Conservation (phyloP, 2,888 invertebrate species). For the Gastrophysa polygoni region DNA sequence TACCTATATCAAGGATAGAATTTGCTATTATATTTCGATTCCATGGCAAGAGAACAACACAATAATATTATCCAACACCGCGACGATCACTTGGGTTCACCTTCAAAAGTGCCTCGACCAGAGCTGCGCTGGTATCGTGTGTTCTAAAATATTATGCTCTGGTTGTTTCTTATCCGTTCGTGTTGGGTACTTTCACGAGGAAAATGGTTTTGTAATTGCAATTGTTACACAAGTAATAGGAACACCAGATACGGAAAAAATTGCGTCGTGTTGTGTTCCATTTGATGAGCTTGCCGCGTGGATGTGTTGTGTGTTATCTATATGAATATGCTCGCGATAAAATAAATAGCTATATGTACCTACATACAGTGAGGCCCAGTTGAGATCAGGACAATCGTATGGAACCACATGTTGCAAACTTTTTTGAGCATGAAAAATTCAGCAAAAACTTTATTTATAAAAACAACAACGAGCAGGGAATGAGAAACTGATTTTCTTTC, state of each 20-base stretch:
- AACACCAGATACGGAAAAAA: background rate
- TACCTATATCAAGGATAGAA: too few species aligned
- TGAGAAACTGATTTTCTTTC: too few species aligned
- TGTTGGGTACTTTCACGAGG: background rate
- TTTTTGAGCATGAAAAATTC: too few species aligned
- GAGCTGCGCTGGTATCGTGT: too few species aligned
- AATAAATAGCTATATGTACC: background rate
- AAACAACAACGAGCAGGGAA: too few species aligned
- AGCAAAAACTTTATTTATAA: too few species aligned
- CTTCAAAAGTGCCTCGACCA: background rate
- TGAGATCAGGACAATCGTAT: too few species aligned
- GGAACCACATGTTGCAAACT: too few species aligned
- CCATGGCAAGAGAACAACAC: too few species aligned
- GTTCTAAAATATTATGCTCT: background rate
- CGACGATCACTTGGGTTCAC: constrained; percentile 5
- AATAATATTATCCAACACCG: too few species aligned
- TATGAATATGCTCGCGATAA: background rate
- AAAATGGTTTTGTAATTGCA: background rate
- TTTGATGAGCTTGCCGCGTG: constrained; percentile 25
- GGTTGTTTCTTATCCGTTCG: background rate
- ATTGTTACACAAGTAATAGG: background rate
- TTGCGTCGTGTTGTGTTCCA: constrained; percentile 12
- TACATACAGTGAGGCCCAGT: too few species aligned
- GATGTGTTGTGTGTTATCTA: constrained; percentile 21
- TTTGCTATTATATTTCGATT: too few species aligned